Conservation (phyloP, 2,113 vertebrate species). For the Chloropsis cyanopogon region DNA sequence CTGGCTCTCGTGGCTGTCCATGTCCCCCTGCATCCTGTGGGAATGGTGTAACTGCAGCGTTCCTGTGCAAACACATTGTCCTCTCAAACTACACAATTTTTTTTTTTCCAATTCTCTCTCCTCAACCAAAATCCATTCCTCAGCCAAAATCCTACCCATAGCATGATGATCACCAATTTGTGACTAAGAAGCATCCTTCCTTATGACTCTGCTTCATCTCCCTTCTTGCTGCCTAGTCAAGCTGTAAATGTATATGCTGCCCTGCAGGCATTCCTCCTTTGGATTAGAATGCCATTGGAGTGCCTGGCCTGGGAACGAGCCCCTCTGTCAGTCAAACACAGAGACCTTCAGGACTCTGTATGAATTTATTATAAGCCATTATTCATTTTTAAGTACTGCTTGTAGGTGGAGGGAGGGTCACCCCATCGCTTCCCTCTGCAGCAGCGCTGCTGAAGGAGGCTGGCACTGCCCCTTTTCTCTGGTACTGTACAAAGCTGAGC, state of each 20-base stretch:
- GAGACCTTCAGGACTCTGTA: slow-evolving; percentile 4
- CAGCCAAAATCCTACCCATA: neutral
- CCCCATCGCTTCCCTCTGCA: neutral
- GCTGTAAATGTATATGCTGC: slow-evolving; percentile 20
- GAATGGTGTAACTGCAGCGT: neutral
- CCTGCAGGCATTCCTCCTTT: neutral
- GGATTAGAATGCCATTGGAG: neutral
- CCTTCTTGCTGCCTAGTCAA: neutral
- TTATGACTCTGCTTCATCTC: neutral
- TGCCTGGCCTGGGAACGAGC: neutral
- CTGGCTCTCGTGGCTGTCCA: neutral
- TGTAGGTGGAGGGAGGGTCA: neutral
- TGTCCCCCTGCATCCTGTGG: neutral
- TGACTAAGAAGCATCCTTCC: neutral
- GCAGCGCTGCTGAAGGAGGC: neutral
- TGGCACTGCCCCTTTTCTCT: neutral
- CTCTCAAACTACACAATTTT: neutral
- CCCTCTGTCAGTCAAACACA: slow-evolving; percentile 17
- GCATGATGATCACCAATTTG: neutral
- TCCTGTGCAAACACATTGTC: neutral
- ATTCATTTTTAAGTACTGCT: neutral
- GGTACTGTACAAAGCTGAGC: neutral
- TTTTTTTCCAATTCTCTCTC: neutral
- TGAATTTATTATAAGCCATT: slow-evolving; percentile 19
- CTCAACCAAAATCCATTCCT: neutral